Evolutionary conservation across 2,888 invertebrate genomes (phyloP), one percentile per base, ranked within the genome.

Genomic region (Parnassius mnemosyne): DNA sequence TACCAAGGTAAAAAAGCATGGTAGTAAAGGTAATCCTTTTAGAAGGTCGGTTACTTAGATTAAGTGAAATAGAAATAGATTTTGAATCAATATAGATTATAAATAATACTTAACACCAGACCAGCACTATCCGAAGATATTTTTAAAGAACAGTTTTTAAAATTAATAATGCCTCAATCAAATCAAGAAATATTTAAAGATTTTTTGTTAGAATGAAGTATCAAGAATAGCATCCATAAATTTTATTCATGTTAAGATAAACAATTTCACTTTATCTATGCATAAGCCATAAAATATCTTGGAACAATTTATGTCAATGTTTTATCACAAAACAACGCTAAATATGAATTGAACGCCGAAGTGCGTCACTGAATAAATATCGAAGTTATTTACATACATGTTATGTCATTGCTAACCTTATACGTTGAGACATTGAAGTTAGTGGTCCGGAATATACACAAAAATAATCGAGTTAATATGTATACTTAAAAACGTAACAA

Each of bases 341-440:
- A 56, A 64, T 65, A 64, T 63, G 68, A 73, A 75, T 67, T 64
- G 59, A 67, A 60, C 65, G 73, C 74, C 76, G 75, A 77, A 71
- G 73, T 77, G 70, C 80, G 78, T 81, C 80, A 81, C 62, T 75
- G 66, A 69, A 73, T 70, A 71, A 69, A 71, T 67, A 72, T 63
- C 60, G 46, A 63, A 62, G 57, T 62, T 67, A 66, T 57, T 68
- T 64, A 74, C 71, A 72, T 70, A 69, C 66, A 67, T 52, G 65
- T 78, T 84, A 83, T 81, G 80, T 82, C 80, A 84, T 73, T 69
- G 68, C 73, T 74, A 76, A 77, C 77, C 77, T 75, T 78, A 73
- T 69, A 64, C 58, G 66, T 52, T 54, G 58, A 67, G 68, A 66
- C 59, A 52, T 52, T 47, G 55, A 52, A 59, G 63, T 73, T 76